These are phyloP conservation scores for Callorhinus ursinus DNA, from an alignment of 2,113 vertebrate genomes.

Conservation along the genomic window DNA sequence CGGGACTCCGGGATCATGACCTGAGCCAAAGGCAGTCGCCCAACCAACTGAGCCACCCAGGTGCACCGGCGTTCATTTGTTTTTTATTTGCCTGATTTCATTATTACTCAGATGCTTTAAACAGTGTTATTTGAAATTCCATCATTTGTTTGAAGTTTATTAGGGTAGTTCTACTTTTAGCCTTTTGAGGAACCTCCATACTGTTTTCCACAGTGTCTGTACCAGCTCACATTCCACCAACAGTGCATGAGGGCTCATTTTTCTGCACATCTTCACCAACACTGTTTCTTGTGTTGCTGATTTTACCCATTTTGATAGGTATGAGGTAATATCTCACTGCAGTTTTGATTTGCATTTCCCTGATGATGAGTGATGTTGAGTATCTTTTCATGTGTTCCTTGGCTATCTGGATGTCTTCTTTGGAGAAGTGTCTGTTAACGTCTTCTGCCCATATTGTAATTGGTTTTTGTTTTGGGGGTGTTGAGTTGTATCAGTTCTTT, in stretches of 20 bases:
- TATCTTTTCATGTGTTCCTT: not conserved
- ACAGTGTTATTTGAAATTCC: not conserved
- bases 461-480: not conserved
- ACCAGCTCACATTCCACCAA: not conserved
- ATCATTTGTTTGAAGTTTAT: slow-evolving; percentile 12
- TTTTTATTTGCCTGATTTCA: not conserved
- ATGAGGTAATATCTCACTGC: not conserved
- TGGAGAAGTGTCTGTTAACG: not conserved
- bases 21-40: no score
- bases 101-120: not conserved
- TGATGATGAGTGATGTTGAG: not conserved
- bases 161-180: not conserved
- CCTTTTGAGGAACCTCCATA: not conserved
- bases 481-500: not conserved
- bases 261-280: not conserved
- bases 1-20: no score
- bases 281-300: not conserved
- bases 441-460: not conserved
- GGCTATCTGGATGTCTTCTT: not conserved
- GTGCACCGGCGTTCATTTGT: not conserved
- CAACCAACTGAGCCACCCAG: no score
- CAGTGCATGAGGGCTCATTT: not conserved
- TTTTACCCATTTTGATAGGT: not conserved
- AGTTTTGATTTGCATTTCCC: not conserved
- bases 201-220: not conserved